Conservation (phyloP, 2,797 vertebrate species). For the Spinus olivaceus region DNA sequence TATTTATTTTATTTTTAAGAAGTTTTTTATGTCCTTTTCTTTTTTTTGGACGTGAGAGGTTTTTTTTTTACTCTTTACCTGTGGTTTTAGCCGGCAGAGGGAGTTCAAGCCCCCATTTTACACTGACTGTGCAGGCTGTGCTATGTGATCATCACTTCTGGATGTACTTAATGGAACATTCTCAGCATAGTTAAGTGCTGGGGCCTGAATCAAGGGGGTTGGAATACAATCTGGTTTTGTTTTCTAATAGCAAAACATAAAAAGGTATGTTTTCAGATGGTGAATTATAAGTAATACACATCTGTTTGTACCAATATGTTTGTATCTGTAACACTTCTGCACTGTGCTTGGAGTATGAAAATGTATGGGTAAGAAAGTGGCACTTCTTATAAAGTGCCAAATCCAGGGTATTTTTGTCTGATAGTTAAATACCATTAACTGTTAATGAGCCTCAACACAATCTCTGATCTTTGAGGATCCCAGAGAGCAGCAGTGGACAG, state of each 20-base stretch:
- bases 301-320: background rate
- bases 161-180: constrained; percentile 16
- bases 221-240: background rate
- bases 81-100: constrained; percentile 1
- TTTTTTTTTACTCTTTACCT: background rate
- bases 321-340: background rate
- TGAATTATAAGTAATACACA: background rate
- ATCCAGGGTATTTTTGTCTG: background rate
- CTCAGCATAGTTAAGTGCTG: constrained; percentile 12
- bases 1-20: rapidly evolving
- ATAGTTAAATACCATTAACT: background rate
- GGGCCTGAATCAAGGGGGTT: background rate
- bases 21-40: rapidly evolving
- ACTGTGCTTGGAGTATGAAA: background rate
- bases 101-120: background rate
- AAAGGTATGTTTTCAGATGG: background rate
- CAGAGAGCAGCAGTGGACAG: background rate
- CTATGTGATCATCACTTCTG: background rate
- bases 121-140: background rate
- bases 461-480: background rate
- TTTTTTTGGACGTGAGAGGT: rapidly evolving
- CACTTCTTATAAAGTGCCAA: background rate
- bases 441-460: background rate
- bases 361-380: background rate
- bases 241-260: background rate